Base-by-base conservation (phyloP, 2,888 invertebrate genomes). In the Ferdinandea cuprea region DNA sequence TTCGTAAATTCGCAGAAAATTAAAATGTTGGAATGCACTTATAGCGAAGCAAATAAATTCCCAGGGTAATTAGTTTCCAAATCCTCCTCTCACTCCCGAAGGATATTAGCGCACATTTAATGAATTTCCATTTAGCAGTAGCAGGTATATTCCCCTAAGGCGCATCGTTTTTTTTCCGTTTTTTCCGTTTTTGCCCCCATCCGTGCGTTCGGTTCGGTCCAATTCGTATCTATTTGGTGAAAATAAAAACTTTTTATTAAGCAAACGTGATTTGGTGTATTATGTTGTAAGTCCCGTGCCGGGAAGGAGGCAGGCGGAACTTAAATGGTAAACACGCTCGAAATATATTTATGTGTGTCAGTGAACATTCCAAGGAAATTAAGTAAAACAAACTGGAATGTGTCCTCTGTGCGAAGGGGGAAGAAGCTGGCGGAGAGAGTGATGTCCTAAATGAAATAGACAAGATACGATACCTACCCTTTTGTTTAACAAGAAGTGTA, bases 21-120 rank as follows among this genome's bases (percentile, higher is more conserved):
- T 83, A 83, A 83, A 83, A 78, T 78, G 72, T 78, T 46, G 83
- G 78, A 83, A 83, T 83, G 83, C 78, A 72, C 78, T 78, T 73
- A 73, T 68, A 72, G 72, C 50, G 30, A 73, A 61, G 19, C 52
- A 63, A 78, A 83, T 83, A 78, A 73, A 83, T 83, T 83, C 72
- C 78, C 61, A 48, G 72, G 78, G 68, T 73, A 83, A 78, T 72
- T 83, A 83, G 72, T 83, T 77, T 83, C 77, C 72, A 59, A 76
- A 71, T 56, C 52, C 46, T 13, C 19, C 42, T 25, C 56, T 21
- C 17, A 17, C 54, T 11, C 35, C 6, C 13, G 8, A 19, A 13
- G 44, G 3, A 21, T 52, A 5, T n/a, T n/a, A n/a, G n/a, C n/a
- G n/a, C 44, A 59, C 66, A 59, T 50, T 74, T 65, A 74, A 74